Evolutionary conservation across 2,113 vertebrate species (phyloP).

Genomic region (Ochotona curzoniae): DNA sequence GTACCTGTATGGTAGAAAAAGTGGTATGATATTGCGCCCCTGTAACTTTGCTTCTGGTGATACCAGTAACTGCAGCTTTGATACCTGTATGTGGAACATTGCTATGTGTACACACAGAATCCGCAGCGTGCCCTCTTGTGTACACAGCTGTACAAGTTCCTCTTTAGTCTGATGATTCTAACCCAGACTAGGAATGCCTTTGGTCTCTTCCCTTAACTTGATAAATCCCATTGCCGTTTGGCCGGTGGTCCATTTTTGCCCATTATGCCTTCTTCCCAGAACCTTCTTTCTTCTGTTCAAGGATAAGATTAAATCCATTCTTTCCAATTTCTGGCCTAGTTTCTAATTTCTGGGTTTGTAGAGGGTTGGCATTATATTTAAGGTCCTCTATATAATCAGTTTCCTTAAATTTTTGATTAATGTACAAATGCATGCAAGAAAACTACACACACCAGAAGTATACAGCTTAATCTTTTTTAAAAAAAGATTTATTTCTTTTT

Average conservation of each 20-base stretch:
- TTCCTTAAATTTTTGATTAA: conserved; percentile 24
- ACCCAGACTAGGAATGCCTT: not conserved
- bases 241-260: not conserved
- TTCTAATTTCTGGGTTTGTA: not conserved
- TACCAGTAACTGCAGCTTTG: not conserved
- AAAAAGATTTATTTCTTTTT: too few species aligned
- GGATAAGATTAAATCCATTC: not conserved
- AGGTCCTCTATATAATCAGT: not conserved
- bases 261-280: not conserved
- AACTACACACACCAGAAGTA: not conserved
- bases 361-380: not conserved
- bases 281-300: not conserved
- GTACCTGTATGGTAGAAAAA: not conserved
- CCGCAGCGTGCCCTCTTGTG: not conserved
- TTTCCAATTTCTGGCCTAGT: not conserved
- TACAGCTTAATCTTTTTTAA: not conserved
- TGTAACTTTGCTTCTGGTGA: not conserved
- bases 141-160: not conserved
- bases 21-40: not conserved
- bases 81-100: not conserved
- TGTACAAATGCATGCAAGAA: not conserved
- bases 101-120: not conserved
- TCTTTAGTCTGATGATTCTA: not conserved
- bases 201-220: too few species aligned
- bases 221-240: not conserved